Base-by-base conservation (phyloP, 2,888 invertebrate genomes). In the Schrankia costaestrigalis region DNA sequence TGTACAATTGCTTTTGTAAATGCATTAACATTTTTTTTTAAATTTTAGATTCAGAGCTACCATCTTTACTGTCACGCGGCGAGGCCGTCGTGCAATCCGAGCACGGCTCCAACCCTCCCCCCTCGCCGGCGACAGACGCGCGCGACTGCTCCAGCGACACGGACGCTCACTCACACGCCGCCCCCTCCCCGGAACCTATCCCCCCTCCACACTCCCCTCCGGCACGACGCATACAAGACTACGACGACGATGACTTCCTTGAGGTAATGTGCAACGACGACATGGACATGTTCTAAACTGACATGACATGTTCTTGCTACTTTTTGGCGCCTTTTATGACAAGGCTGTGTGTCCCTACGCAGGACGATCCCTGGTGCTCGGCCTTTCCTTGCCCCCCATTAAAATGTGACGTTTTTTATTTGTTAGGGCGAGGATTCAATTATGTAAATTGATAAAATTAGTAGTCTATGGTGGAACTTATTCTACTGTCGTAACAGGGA, bases 71-170 rank as follows among this genome's bases (percentile, higher is more conserved):
- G 15, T 91, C 91, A 0, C 86, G 91, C 39, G 90, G 91, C 10
- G 93, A 93, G 63, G 78, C 90, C 19, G 70, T 78, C 0, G 79
- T 71, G 13, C 87, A 89, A 35, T 90, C 91, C 11, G 89, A 89
- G 63, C 90, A 89, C 53, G 86, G 90, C 30, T 91, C 90, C 1
- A 95, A 95, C 81, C 95, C 95, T 26, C 95, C 95, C 7, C 95
- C 95, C 3, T 95, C 94, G 13, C 95, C 95, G 0, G 95, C 92
- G 17, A 94, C 93, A 0, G 93, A 93, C 71, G 91, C 92, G 9
- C 90, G 90, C 38, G 91, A 91, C 24, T 87, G 90, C 60, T 92
- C 92, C 48, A 91, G 91, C 35, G 93, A 93, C 63, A 90, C 90
- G n/a, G 90, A 90, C 67, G 79, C 81, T 8, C 46, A 36, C 17